Conservation (phyloP, 2,113 vertebrate genomes). For the Ginglymostoma cirratum region DNA sequence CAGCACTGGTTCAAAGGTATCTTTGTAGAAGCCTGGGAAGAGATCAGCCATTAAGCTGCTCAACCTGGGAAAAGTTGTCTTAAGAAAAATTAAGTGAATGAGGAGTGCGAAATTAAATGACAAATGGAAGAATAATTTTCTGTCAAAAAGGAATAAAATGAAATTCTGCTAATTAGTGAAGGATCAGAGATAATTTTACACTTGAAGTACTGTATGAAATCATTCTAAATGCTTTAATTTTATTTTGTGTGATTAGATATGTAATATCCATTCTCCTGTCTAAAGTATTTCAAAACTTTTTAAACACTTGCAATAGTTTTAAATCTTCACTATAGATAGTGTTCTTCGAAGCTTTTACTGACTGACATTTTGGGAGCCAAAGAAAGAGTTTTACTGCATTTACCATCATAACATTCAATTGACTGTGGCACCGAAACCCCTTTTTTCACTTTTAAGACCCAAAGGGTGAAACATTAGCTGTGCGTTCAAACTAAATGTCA, state of each 20-base stretch:
- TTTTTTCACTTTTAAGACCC: neutral
- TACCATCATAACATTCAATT: neutral
- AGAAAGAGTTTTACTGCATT: neutral
- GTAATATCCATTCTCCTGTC: neutral
- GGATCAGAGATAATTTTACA: neutral
- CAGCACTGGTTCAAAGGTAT: neutral
- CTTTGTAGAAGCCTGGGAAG: neutral
- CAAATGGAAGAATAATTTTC: neutral
- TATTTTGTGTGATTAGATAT: neutral
- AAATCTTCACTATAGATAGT: neutral
- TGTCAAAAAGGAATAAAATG: neutral
- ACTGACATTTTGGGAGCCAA: neutral
- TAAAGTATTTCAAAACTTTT: neutral
- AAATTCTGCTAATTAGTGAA: neutral
- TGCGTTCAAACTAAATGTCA: slow-evolving; percentile 15
- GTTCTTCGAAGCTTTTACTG: neutral
- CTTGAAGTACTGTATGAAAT: neutral
- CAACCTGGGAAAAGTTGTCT: neutral
- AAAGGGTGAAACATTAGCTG: neutral
- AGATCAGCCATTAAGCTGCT: neutral
- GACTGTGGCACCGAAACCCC: neutral
- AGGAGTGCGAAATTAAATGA: neutral
- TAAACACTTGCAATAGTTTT: neutral
- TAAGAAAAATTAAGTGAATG: neutral
- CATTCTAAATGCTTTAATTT: neutral